Conservation (phyloP, 2,888 invertebrate species). For the Melanophora roralis region DNA sequence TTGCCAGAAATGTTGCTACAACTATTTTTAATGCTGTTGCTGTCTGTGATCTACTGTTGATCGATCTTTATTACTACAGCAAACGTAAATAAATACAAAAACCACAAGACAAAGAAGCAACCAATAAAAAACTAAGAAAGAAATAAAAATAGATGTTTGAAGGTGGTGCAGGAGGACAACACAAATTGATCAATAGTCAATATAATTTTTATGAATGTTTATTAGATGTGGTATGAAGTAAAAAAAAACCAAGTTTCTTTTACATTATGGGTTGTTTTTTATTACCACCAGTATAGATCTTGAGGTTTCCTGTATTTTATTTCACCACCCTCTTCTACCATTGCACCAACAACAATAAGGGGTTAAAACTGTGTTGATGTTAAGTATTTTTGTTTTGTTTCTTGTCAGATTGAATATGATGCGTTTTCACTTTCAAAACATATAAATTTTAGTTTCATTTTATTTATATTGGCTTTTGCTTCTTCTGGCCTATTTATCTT, state of each 20-base stretch:
- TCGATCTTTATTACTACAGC: constrained; percentile 41
- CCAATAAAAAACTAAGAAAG: not conserved
- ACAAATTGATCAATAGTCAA: constrained; percentile 50
- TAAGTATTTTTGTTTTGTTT: constrained; percentile 20
- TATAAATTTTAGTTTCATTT: constrained; percentile 55
- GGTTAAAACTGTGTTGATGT: constrained; percentile 7
- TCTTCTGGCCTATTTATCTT: too few relatives aligned
- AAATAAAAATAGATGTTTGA: not conserved
- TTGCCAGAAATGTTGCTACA: constrained; percentile 34
- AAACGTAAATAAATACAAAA: not conserved
- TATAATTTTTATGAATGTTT: constrained; percentile 56
- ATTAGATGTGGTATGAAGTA: constrained; percentile 28
- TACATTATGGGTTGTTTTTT: constrained; percentile 50
- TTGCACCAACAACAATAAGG: not conserved
- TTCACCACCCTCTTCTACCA: not conserved
- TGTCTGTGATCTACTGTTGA: constrained; percentile 42
- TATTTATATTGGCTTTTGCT: too few relatives aligned
- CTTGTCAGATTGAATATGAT: constrained; percentile 59
- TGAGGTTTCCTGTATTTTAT: constrained; percentile 58
- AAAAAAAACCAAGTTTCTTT: not conserved
- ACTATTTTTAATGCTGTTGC: not conserved
- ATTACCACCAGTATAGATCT: constrained; percentile 46
- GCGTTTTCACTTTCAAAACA: constrained; percentile 62
- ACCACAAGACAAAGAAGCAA: constrained; percentile 4
- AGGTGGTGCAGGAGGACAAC: constrained; percentile 43